A percentile compares a stretch with the other conserved stretches of the same genome.
phyloP scores from a whole-genome alignment of 2,113 vertebrate species.

The Amazona guildingii region DNA sequence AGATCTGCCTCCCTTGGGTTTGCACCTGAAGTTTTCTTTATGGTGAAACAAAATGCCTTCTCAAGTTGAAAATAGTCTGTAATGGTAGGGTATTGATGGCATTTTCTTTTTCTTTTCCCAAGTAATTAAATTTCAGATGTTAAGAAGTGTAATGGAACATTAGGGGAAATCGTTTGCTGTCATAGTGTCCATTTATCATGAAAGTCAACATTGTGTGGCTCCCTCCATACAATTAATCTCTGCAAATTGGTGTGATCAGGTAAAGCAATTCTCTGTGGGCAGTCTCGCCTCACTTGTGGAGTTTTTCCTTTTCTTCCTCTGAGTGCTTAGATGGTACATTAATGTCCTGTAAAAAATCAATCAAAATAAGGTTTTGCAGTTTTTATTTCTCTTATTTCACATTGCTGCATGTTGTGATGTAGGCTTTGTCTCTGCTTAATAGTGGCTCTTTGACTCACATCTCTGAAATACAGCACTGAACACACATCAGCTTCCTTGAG shows the following conservation, averaged over 20 bases:
- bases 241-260: constrained; percentile 16
- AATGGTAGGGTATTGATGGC: constrained; percentile 6
- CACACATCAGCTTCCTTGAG: background rate
- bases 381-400: background rate
- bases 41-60: constrained; percentile 65
- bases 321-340: background rate
- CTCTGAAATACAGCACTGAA: background rate
- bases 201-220: background rate
- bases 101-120: constrained; percentile 8
- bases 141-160: constrained; percentile 53
- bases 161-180: background rate
- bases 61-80: constrained; percentile 39
- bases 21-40: constrained; percentile 69
- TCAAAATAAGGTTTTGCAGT: background rate
- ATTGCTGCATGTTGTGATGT: background rate
- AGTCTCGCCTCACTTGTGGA: background rate
- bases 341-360: constrained; percentile 6
- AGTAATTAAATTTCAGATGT: constrained; percentile 61
- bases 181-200: constrained; percentile 6
- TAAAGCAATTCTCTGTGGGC: background rate
- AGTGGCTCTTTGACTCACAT: background rate
- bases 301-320: background rate
- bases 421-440: background rate
- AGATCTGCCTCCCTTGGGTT: constrained; percentile 65
- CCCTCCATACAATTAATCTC: constrained; percentile 8